Conservation (phyloP, 2,888 invertebrate species). For the Neoscelio sp. region DNA sequence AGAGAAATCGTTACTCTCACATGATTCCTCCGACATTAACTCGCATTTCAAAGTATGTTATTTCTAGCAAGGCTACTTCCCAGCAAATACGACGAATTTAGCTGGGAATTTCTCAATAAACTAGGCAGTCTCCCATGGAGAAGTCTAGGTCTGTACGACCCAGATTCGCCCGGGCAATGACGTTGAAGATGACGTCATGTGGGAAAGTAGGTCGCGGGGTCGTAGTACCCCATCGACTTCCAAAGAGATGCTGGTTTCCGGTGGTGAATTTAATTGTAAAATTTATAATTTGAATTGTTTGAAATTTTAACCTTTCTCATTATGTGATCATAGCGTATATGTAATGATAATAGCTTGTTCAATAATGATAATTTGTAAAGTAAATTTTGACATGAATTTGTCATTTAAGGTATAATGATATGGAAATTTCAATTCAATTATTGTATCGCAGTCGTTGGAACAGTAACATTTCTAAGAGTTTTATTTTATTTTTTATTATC, state of each 20-base stretch:
- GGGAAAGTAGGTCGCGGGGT: constrained; percentile 80
- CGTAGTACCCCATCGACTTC: constrained; percentile 76
- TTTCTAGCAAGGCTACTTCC: constrained; percentile 53
- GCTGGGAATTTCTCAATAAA: constrained; percentile 80
- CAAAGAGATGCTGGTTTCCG: constrained; percentile 55
- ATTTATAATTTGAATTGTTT: constrained; percentile 16
- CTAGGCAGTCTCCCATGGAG: constrained; percentile 85
- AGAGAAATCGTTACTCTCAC: constrained; percentile 10
- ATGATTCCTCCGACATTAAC: constrained; percentile 16
- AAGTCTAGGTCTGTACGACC: constrained; percentile 85
- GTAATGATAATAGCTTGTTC: not conserved
- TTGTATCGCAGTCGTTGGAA: no score
- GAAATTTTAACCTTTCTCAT: not conserved
- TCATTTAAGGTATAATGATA: no score
- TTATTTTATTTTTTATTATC: no score
- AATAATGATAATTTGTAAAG: not conserved
- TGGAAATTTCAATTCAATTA: no score
- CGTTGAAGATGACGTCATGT: constrained; percentile 82
- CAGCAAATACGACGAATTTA: constrained; percentile 70
- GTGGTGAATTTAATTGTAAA: constrained; percentile 39
- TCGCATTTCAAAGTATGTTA: constrained; percentile 46
- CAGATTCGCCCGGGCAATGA: constrained; percentile 86
- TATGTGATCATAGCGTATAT: not conserved
- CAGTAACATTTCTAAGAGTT: no score
- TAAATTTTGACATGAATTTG: no score